Conservation (phyloP, 2,113 vertebrate species). For the Cottus gobio region DNA sequence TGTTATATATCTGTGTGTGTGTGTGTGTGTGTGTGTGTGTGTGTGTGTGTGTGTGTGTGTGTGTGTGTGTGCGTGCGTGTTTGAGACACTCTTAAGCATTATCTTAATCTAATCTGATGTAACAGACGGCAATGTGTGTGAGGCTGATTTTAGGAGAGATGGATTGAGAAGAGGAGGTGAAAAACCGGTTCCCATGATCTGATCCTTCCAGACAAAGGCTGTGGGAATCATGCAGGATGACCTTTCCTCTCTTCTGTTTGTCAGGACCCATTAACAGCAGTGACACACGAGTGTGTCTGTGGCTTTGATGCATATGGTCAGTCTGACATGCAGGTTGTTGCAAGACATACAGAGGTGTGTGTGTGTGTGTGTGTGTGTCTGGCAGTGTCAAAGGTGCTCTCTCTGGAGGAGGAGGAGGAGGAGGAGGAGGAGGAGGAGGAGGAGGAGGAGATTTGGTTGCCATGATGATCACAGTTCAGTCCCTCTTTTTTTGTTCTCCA, state of each 20-base stretch:
- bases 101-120: constrained; percentile 76
- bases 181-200: constrained; percentile 26
- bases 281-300: not conserved
- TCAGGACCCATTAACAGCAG: constrained; percentile 18
- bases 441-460: constrained; percentile 47
- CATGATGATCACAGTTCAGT: constrained; percentile 42
- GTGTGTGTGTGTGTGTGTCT: not conserved
- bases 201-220: constrained; percentile 32
- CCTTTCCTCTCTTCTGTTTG: constrained; percentile 23
- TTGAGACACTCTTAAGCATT: constrained; percentile 38
- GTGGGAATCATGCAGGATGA: constrained; percentile 13
- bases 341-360: not conserved
- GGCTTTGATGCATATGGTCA: not conserved
- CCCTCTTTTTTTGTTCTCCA: not conserved
- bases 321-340: not conserved
- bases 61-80: constrained; percentile 35
- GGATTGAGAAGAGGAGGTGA: constrained; percentile 20
- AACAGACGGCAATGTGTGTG: constrained; percentile 68
- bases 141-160: constrained; percentile 28
- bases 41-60: constrained; percentile 25
- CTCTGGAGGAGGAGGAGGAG: constrained; percentile 33
- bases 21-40: constrained; percentile 29
- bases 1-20: constrained; percentile 5
- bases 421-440: constrained; percentile 30
- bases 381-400: constrained; percentile 37